Conservation (phyloP, 2,888 invertebrate species). For the Pachycephus smyrnensis region DNA sequence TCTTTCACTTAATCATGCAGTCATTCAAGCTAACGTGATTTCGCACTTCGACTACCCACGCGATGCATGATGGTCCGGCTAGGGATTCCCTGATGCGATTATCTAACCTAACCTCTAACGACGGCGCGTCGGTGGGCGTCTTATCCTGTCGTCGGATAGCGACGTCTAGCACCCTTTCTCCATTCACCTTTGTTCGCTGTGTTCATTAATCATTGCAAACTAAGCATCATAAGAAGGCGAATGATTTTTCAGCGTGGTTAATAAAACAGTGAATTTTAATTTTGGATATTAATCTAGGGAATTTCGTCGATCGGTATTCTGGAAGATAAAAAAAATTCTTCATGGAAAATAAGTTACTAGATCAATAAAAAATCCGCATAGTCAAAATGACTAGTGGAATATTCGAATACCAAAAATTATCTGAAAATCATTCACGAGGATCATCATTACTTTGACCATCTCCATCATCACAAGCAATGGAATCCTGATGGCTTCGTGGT, state of each 20-base stretch:
- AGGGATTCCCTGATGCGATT: background rate
- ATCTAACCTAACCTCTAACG: background rate
- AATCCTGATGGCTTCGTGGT: slow-evolving; percentile 16
- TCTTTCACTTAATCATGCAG: background rate
- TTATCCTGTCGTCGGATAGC: background rate
- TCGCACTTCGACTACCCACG: background rate
- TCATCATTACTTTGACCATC: background rate
- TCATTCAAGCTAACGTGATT: background rate
- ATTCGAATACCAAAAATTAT: background rate
- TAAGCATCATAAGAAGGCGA: background rate
- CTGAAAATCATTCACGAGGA: background rate
- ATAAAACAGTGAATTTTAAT: background rate
- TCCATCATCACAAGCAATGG: background rate
- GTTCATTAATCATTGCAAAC: background rate
- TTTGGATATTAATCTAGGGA: background rate
- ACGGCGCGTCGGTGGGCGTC: background rate
- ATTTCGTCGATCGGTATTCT: background rate
- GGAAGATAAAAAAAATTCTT: too few species aligned
- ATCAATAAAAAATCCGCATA: too few species aligned
- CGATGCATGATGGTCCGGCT: background rate
- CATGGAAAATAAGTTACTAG: too few species aligned
- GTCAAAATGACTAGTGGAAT: background rate
- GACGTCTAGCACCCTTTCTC: background rate
- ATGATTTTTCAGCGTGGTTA: background rate
- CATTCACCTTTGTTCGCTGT: background rate